Percentiles rank a stretch among this genome's conserved stretches.
These are phyloP conservation scores for Adrianichthys oophorus DNA, from an alignment of 2,797 vertebrate genomes.

Conservation along the genomic window DNA sequence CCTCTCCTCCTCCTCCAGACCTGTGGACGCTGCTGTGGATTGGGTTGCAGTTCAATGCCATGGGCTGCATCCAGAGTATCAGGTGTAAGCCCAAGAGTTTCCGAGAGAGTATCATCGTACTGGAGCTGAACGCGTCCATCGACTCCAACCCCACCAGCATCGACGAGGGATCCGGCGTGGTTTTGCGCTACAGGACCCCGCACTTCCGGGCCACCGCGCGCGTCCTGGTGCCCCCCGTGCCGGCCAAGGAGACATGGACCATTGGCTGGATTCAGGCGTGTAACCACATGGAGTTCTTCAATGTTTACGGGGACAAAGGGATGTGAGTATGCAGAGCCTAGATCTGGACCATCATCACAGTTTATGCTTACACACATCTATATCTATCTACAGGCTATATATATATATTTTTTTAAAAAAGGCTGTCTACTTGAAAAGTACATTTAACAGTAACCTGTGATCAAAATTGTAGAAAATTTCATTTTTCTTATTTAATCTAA, in stretches of 20 bases:
- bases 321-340: slow-evolving; percentile 84
- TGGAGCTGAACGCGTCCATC: slow-evolving; percentile 92
- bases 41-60: slow-evolving; percentile 84
- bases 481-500: no score
- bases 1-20: slow-evolving; percentile 77
- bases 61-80: slow-evolving; percentile 99
- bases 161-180: slow-evolving; percentile 96
- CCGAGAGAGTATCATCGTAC: slow-evolving; percentile 90
- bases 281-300: slow-evolving; percentile 99
- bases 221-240: slow-evolving; percentile 88
- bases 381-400: no score
- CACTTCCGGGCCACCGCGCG: slow-evolving; percentile 94
- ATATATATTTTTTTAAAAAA: no score
- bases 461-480: no score
- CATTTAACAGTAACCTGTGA: no score
- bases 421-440: no score
- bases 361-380: no score
- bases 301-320: slow-evolving; percentile 92
- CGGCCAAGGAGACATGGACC: slow-evolving; percentile 93
- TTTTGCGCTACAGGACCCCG: slow-evolving; percentile 95
- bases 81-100: slow-evolving; percentile 97
- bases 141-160: slow-evolving; percentile 95
- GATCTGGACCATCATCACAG: no score
- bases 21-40: slow-evolving; percentile 84
- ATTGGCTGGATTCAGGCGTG: slow-evolving; percentile 99